Percentiles rank a stretch among this genome's conserved stretches.
Conservation (phyloP, 2,888 invertebrate species). For the Folsomia candida region DNA sequence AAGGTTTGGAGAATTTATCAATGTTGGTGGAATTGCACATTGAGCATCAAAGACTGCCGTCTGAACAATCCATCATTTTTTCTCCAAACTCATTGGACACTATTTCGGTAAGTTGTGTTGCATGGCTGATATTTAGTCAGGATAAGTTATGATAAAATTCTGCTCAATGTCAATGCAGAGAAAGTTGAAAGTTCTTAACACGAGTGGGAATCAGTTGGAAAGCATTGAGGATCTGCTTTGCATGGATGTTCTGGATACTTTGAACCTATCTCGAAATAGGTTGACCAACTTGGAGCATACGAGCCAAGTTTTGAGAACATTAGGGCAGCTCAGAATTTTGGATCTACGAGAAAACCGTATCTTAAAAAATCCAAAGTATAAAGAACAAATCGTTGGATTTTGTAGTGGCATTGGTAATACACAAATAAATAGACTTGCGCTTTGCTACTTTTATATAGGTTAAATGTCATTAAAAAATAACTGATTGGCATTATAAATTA, state of each 20-base stretch:
- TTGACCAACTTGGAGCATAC: constrained; percentile 60
- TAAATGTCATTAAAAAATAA: neutral
- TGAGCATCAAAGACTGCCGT: constrained; percentile 64
- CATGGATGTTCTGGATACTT: constrained; percentile 31
- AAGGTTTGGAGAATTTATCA: constrained; percentile 64
- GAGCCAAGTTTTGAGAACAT: constrained; percentile 60
- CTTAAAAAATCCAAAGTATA: constrained; percentile 61
- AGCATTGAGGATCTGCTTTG: constrained; percentile 58
- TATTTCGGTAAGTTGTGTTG: constrained; percentile 59
- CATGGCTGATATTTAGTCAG: neutral
- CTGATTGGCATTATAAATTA: too few species aligned
- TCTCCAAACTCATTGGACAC: constrained; percentile 64
- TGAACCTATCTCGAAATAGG: constrained; percentile 36
- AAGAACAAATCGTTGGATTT: constrained; percentile 41
- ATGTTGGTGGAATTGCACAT: constrained; percentile 67
- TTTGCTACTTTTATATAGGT: neutral
- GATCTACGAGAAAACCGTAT: constrained; percentile 66
- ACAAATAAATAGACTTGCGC: neutral
- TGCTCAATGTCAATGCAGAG: constrained; percentile 58
- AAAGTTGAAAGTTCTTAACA: constrained; percentile 62
- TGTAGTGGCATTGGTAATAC: constrained; percentile 35
- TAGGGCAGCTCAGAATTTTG: constrained; percentile 60
- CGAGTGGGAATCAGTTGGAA: constrained; percentile 64
- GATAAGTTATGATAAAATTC: too few species aligned
- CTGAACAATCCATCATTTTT: constrained; percentile 64